Base-by-base conservation (phyloP, 2,797 vertebrate species). In the Leptodactylus fallax region DNA sequence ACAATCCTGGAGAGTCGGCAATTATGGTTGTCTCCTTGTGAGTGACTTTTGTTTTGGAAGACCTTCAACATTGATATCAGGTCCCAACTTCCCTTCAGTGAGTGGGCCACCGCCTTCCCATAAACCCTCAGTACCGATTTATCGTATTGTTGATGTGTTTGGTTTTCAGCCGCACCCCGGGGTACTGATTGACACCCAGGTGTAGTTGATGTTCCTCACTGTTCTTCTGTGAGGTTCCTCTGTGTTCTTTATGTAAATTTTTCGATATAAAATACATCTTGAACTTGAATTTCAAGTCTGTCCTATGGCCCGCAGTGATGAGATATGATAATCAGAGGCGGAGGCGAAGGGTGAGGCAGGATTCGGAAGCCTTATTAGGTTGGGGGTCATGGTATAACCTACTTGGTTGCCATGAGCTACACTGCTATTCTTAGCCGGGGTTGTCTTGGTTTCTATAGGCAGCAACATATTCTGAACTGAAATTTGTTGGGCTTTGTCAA, bases 231-330 rank as follows among this genome's bases (percentile, higher is more conserved):
- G 71, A 74, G 4, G 17, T 74, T 74, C 47, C n/a, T 77, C 45
- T 53, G 74, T 51, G 72, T 8, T 77, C 45, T 8, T 77, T 77
- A 77, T 53, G 49, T 74, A 74, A 74, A 74, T 74, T 49, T 10
- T 13, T 11, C 12, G 12, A 10, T 21, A 10, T 3, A 7, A 51
- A 14, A 77, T 77, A 51, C 4, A 13, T 74, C 71, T 49, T 21
- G 71, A 74, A 74, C 74, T 77, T 23, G 74, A 77, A 53, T 77
- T 77, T 77, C 74, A 53, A 12, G 74, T 77, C 74, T 53, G 11
- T 7, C 10, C 19, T n/a, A n/a, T 74, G 71, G 45, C 71, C 45
- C 9, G 27, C 19, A 74, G 19, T 21, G 0, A 16, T 51, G 74
- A 77, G 47, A 23, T 77, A 77, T 74, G 71, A 11, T 53, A 77